Percentiles rank a stretch among this genome's conserved stretches.
phyloP scores from a whole-genome alignment of 2,113 vertebrate genomes.

The Grantiella picta region DNA sequence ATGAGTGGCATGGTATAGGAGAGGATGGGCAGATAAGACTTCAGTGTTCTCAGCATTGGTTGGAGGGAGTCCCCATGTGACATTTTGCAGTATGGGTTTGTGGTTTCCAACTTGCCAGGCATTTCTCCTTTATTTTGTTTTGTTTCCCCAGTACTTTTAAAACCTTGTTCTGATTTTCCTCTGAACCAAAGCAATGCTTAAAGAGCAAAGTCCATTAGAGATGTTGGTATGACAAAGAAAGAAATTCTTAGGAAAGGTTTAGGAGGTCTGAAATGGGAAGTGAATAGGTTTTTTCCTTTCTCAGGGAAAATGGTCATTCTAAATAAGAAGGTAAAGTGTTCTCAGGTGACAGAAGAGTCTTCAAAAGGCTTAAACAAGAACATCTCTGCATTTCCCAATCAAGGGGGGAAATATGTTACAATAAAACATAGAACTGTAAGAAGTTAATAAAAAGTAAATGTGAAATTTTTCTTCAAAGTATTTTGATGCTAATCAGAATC shows the following conservation, averaged over 20 bases:
- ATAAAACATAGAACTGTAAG: neutral
- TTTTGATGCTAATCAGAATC: neutral
- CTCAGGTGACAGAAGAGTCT: neutral
- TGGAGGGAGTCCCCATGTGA: neutral
- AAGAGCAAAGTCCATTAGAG: neutral
- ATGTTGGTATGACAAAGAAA: neutral
- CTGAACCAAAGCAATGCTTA: neutral
- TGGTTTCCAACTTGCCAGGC: slow-evolving; percentile 7
- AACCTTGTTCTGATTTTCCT: neutral
- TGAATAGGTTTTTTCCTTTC: neutral
- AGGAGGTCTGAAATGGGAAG: neutral
- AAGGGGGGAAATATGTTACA: neutral
- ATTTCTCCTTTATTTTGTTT: neutral
- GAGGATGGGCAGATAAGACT: neutral
- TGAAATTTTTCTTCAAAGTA: neutral
- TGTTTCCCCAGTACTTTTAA: neutral
- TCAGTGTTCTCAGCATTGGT: neutral
- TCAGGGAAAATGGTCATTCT: neutral
- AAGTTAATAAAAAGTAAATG: neutral
- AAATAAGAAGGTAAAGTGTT: neutral
- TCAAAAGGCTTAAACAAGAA: neutral
- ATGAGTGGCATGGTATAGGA: neutral
- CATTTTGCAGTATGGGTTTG: neutral
- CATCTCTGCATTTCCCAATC: neutral
- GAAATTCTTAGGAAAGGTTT: neutral